Percentiles rank a stretch among this genome's conserved stretches.
phyloP scores from a whole-genome alignment of 1,140 invertebrate species.

The Anoplophora glabripennis region DNA sequence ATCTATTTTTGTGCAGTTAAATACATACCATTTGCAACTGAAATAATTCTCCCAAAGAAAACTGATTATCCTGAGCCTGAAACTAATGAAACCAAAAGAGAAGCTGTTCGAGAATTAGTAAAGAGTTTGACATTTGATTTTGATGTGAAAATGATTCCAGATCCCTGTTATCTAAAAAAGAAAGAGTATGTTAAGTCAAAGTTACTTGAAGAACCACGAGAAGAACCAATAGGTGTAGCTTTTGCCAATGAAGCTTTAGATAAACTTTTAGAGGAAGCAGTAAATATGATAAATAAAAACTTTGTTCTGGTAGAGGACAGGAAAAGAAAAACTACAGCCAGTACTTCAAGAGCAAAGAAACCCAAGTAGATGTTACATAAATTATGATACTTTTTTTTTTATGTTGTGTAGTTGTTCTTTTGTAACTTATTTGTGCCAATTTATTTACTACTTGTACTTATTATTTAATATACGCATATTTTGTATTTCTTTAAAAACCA shows the following conservation, averaged over 20 bases:
- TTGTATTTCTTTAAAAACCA: too few species aligned
- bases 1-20: constrained; percentile 20
- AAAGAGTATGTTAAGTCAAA: constrained; percentile 31
- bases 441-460: too few species aligned
- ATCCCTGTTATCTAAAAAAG: constrained; percentile 21
- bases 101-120: constrained; percentile 21
- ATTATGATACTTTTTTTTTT: too few species aligned
- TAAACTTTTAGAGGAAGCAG: background rate
- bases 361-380: too few species aligned
- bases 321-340: background rate
- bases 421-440: too few species aligned
- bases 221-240: constrained; percentile 9
- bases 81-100: constrained; percentile 11
- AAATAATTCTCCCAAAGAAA: constrained; percentile 20
- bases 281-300: background rate
- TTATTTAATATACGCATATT: too few species aligned
- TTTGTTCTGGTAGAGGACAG: background rate
- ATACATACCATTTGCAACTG: constrained; percentile 32
- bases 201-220: constrained; percentile 21
- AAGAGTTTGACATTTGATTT: constrained; percentile 33
- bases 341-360: too few species aligned
- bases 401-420: too few species aligned
- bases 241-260: background rate
- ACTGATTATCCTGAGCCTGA: background rate
- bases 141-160: constrained; percentile 28